Evolutionary conservation across 2,888 invertebrate genomes (phyloP).

Genomic region (Drosophila robusta): DNA sequence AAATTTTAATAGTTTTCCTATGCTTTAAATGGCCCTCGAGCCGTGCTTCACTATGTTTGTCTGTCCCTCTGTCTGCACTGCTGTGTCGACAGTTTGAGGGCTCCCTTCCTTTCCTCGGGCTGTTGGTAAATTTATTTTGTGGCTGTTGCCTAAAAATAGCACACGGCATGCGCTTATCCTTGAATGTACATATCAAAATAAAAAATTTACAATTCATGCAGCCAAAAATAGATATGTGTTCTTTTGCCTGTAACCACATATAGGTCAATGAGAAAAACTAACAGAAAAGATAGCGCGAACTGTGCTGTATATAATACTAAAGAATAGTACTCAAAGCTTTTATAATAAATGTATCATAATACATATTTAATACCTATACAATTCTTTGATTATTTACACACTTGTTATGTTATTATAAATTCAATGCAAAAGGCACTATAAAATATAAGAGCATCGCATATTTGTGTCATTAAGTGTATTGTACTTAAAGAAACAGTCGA

Average conservation of each 20-base stretch:
- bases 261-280: conserved; percentile 6
- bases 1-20: conserved; percentile 69
- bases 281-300: background rate
- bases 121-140: conserved; percentile 31
- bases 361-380: too few species aligned
- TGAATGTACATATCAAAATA: conserved; percentile 63
- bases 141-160: conserved; percentile 55
- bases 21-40: conserved; percentile 55
- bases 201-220: conserved; percentile 60
- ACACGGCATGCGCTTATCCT: conserved; percentile 55
- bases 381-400: too few species aligned
- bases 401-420: too few species aligned
- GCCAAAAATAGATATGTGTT: conserved; percentile 54
- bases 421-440: too few species aligned
- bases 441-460: too few species aligned
- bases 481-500: too few species aligned
- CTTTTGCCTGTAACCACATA: background rate
- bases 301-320: background rate
- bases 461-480: too few species aligned
- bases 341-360: background rate
- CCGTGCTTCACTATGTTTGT: conserved; percentile 1
- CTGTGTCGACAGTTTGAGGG: conserved; percentile 22
- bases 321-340: background rate
- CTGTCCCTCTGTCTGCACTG: conserved; percentile 27
- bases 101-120: conserved; percentile 4